Evolutionary conservation across 2,888 invertebrate genomes (phyloP), one percentile per base, ranked within the genome.

Genomic region (Parnassius smintheus): DNA sequence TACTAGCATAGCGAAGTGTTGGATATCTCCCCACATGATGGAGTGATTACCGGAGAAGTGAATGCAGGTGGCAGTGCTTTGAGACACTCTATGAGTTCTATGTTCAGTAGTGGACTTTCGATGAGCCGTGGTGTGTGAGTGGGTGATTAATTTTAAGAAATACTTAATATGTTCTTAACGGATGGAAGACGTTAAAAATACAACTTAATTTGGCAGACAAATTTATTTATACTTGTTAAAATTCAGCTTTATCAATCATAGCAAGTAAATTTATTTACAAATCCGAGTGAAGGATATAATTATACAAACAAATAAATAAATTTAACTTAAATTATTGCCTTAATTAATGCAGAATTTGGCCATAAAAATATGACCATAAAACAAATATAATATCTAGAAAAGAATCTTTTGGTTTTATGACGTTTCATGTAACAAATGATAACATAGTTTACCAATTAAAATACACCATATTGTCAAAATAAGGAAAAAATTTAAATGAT

Each of bases 161-260:
- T 35, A 35, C 4, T 35, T 4, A 18, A 18, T 18, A 35, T 35
- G 4, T 35, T 7, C 7, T 35, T 35, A 35, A 35, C 4, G 4
- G 7, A 13, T 59, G 25, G 35, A 44, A 49, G 7, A 49, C n/a
- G 49, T 13, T 41, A 54, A 82, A 86, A 82, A 77, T 72, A 77
- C 73, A 67, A 69, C 68, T 69, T 86, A 85, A 91, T 91, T 91
- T 91, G 91, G 91, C 91, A 91, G 91, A 91, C 89, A 89, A 90
- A 88, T 91, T 91, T 90, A 90, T 89, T 91, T 83, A 86, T 90
- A 91, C 86, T 87, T 83, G 85, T 86, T 86, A 86, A 89, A 86
- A 79, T 85, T 86, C 87, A 91, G 89, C 89, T 81, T 83, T 81
- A 78, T 86, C 85, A 83, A 85, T 83, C 83, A 85, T 86, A 89